Evolutionary conservation across 2,888 invertebrate species (phyloP).

Genomic region (Piscicola geometra): DNA sequence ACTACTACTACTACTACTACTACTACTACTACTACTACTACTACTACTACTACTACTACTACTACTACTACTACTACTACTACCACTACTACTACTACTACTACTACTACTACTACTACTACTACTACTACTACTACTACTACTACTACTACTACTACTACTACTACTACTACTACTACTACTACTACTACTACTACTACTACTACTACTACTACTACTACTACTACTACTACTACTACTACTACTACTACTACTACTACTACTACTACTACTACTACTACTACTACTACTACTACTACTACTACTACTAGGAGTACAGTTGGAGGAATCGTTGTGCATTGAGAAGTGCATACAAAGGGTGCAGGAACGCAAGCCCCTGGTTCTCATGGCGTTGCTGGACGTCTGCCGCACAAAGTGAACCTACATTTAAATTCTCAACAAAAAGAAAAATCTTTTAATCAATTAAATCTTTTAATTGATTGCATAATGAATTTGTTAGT

Average conservation of each 20-base stretch:
- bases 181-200: background rate
- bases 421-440: no score
- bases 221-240: slow-evolving; percentile 24
- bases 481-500: background rate
- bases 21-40: slow-evolving; percentile 23
- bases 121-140: slow-evolving; percentile 7
- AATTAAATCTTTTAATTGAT: no score
- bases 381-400: slow-evolving; percentile 37
- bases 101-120: slow-evolving; percentile 13
- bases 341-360: slow-evolving; percentile 32
- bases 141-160: background rate
- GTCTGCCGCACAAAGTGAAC: slow-evolving; percentile 36
- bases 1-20: slow-evolving; percentile 15
- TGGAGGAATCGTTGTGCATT: slow-evolving; percentile 37
- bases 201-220: slow-evolving; percentile 15
- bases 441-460: no score
- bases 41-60: slow-evolving; percentile 17
- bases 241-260: slow-evolving; percentile 24
- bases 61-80: slow-evolving; percentile 24
- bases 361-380: slow-evolving; percentile 31
- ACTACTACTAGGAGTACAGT: background rate
- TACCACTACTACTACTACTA: slow-evolving; percentile 22
- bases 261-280: slow-evolving; percentile 15
- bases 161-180: background rate
- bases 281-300: slow-evolving; percentile 15